A percentile compares a stretch with the other conserved stretches of the same genome.
These are phyloP conservation scores for Pempheris klunzingeri DNA, from an alignment of 2,797 vertebrate genomes.

Conservation along the genomic window DNA sequence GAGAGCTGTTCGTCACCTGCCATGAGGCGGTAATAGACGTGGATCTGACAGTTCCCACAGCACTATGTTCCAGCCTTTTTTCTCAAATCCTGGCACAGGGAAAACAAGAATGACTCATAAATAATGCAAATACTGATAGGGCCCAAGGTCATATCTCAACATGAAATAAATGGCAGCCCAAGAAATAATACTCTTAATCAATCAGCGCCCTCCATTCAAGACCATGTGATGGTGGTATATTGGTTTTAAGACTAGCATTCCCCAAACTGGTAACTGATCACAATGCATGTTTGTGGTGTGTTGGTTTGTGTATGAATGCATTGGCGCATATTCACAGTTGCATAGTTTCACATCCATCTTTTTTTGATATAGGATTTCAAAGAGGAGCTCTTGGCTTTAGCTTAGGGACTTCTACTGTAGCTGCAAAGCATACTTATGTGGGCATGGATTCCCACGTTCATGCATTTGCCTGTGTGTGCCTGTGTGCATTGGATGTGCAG, in stretches of 20 bases:
- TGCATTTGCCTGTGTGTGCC: neutral
- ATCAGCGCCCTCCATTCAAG: slow-evolving; percentile 30
- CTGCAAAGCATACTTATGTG: slow-evolving; percentile 20
- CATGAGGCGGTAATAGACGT: too few relatives aligned
- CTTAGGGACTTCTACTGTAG: slow-evolving; percentile 4
- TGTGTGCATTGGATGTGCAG: slow-evolving; percentile 16
- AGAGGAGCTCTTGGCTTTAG: slow-evolving; percentile 19
- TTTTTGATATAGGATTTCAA: slow-evolving; percentile 30
- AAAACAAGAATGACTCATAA: slow-evolving; percentile 45
- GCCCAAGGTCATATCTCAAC: slow-evolving; percentile 51
- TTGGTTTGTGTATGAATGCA: slow-evolving; percentile 35
- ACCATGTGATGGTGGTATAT: slow-evolving; percentile 42
- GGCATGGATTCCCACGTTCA: slow-evolving; percentile 1
- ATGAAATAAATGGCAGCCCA: slow-evolving; percentile 46
- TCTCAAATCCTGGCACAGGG: neutral
- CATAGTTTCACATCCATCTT: slow-evolving; percentile 34
- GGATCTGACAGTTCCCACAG: too few relatives aligned
- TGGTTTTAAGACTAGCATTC: slow-evolving; percentile 33
- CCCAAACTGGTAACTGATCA: slow-evolving; percentile 53
- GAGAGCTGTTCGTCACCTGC: too few relatives aligned
- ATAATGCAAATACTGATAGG: slow-evolving; percentile 40
- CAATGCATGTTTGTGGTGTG: slow-evolving; percentile 30
- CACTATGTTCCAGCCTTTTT: too few relatives aligned
- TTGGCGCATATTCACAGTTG: slow-evolving; percentile 37
- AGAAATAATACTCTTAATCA: slow-evolving; percentile 42